Percentiles rank a stretch among this genome's conserved stretches.
Evolutionary conservation across 1,140 invertebrate genomes (phyloP).

Genomic region (Philotrypesis tridentata): DNA sequence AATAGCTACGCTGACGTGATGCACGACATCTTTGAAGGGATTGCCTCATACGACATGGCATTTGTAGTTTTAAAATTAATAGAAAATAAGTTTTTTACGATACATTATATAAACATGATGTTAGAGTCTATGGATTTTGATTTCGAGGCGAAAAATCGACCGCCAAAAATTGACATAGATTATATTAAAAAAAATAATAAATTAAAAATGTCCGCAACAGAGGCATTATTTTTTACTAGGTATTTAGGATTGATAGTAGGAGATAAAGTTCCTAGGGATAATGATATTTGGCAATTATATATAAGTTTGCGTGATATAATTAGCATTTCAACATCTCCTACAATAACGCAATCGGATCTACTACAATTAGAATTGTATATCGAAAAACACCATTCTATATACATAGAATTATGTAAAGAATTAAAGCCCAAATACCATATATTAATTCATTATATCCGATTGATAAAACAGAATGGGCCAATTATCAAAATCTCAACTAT

Average conservation of each 20-base stretch:
- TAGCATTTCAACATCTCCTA: not conserved
- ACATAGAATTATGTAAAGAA: conserved; percentile 34
- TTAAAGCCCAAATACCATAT: conserved; percentile 48
- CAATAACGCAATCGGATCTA: not conserved
- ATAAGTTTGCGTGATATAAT: not conserved
- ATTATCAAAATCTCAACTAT: conserved; percentile 43
- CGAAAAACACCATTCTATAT: conserved; percentile 45
- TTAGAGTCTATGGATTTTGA: conserved; percentile 26
- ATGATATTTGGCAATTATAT: not conserved
- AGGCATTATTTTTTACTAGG: not conserved
- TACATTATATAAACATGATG: conserved; percentile 37
- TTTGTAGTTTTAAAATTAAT: conserved; percentile 30
- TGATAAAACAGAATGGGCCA: conserved; percentile 45
- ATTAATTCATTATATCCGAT: conserved; percentile 43
- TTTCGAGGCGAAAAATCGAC: conserved; percentile 41
- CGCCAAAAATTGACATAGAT: conserved; percentile 26
- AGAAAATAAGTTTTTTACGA: conserved; percentile 35
- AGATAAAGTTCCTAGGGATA: not conserved
- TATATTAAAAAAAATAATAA: not conserved
- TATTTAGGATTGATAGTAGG: conserved; percentile 10
- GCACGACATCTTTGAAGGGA: conserved; percentile 48
- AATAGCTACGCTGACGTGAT: conserved; percentile 42
- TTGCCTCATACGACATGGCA: conserved; percentile 41
- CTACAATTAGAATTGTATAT: conserved; percentile 32
- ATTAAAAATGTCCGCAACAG: not conserved